Evolutionary conservation across 1,140 invertebrate genomes (phyloP), one percentile per base, ranked within the genome.

Genomic region (Lysiphlebus fabarum): DNA sequence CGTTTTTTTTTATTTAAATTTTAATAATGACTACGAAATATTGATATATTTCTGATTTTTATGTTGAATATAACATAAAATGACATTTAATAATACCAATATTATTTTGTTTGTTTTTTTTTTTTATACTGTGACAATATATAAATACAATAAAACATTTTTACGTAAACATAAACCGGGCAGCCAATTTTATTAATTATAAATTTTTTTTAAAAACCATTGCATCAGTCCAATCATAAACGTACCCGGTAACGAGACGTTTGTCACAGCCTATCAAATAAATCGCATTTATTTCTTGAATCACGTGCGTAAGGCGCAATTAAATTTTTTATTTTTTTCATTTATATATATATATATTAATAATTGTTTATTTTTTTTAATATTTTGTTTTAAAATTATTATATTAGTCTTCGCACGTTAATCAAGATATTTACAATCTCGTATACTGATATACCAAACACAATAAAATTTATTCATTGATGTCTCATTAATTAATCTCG

Each of bases 221-320:
- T 49, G 17, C 12, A 56, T 44, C 26, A 45, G 17, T 43, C 9
- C 26, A 56, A 51, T 51, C 26, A 36, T 51, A 36, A 17, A 26
- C 36, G 44, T 60, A 53, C 61, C 60, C 62, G 62, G 62, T 69
- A 69, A 62, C 62, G 67, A 74, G 65, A 71, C 62, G 55, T 71
- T 66, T 67, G 63, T 75, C 73, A 73, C 73, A 74, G 73, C 71
- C 73, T 72, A 64, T 66, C 69, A 63, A 38, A 34, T 41, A 45
- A 59, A 59, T 51, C 38, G 12, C 26, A 48, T 48, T 49, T 42
- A 9, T 49, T 34, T n/a, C 17, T 37, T 54, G 40, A 42, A 17
- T 8, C 10, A 49, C 26, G 17, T 17, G 17, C 17, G 17, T 17
- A 17, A 17, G 17, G 17, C 42, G 14, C 14, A 41, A 48, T 55